Base-by-base conservation (phyloP, 2,113 vertebrate species). In the Mastomys natalensis region DNA sequence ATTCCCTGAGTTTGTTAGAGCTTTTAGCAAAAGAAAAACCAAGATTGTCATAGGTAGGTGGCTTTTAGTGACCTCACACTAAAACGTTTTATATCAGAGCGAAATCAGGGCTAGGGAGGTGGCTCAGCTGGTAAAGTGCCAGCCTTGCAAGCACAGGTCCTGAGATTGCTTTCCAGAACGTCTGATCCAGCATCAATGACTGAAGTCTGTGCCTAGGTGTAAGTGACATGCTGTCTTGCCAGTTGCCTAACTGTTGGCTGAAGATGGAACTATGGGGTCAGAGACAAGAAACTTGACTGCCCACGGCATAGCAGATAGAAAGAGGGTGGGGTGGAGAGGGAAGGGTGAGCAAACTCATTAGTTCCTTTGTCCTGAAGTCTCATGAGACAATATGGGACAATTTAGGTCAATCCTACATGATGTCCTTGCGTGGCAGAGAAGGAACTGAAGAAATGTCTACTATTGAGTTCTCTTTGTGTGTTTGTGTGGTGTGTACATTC, bases 11-110 rank as follows among this genome's bases (percentile, higher is more conserved):
- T 73, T 82, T 92, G 85, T 89, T 43, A 86, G 85, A 77, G 68
- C 31, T 90, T 91, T 94, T 73, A 76, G 72, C 77, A 66, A 92
- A 40, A 76, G 24, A 48, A 91, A 92, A 96, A 60, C 43, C 11
- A 68, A 90, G 16, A 0, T 92, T 62, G 62, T 88, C 84, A 73
- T 37, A 85, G 55, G 87, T 22, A 64, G 74, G 17, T 95, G 37
- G 22, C 17, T 96, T 31, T 77, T 72, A 85, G 40, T 55, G 45
- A 58, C 21, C 45, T 34, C 55, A 53, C 12, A n/a, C 87, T 55
- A 84, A 86, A 90, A 70, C 7, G 16, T 66, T 94, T 87, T 77
- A 66, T 19, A 68, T 85, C 5, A 48, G 77, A 86, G 15, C 37
- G 85, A 95, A 84, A 10, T n/a, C 34, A n/a, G 34, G 31, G 19